Evolutionary conservation across 92 coral and sea anemone species (phyloP).

Genomic region (Siderastrea radians): DNA sequence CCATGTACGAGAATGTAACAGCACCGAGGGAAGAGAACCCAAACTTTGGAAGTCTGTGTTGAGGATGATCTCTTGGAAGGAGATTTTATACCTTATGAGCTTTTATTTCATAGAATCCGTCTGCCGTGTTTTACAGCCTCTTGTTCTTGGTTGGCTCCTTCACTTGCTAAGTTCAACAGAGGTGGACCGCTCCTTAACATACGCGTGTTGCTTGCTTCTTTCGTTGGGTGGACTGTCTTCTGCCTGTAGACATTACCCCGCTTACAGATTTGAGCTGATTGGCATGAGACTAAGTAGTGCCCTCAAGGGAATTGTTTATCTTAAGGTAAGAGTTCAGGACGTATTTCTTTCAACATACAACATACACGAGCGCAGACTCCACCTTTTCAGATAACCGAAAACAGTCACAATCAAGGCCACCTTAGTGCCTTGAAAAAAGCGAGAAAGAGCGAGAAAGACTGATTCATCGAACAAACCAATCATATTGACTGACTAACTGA

Average conservation of each 20-base stretch:
- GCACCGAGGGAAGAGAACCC: not conserved
- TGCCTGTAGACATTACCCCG: constrained; percentile 19
- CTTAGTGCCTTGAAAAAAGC: not conserved
- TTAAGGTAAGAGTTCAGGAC: not conserved
- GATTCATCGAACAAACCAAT: no score
- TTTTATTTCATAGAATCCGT: constrained; percentile 19
- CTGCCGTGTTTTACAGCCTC: constrained; percentile 30
- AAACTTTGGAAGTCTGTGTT: not conserved
- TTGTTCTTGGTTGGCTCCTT: constrained; percentile 11
- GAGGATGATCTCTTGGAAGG: not conserved
- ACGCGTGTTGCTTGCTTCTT: no score
- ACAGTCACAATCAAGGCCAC: not conserved
- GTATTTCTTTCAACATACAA: not conserved
- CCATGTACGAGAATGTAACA: constrained; percentile 6
- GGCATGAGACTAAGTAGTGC: constrained; percentile 28
- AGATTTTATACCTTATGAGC: not conserved
- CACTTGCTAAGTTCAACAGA: not conserved
- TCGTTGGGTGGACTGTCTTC: not conserved
- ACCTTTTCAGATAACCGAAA: not conserved
- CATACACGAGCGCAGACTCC: no score
- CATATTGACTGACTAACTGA: no score
- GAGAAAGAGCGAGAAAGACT: not conserved
- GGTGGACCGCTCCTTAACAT: not conserved
- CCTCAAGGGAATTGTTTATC: constrained; percentile 13
- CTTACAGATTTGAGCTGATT: constrained; percentile 23